phyloP scores from a whole-genome alignment of 2,888 invertebrate genomes.

The Erebia ligea region DNA sequence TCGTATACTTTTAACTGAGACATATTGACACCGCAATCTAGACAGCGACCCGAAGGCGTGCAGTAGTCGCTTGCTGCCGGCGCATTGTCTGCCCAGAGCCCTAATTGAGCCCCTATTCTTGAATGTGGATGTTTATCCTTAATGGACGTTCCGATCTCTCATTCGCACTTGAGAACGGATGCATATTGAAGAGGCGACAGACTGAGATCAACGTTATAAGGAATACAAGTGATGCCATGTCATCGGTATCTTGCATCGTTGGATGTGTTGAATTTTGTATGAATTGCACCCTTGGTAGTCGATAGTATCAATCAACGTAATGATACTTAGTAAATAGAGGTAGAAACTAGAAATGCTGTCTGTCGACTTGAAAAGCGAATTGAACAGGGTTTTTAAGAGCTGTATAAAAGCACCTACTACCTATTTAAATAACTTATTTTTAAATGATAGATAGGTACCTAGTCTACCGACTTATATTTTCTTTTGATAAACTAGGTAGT shows the following conservation, averaged over 20 bases:
- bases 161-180: constrained; percentile 49
- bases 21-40: no score
- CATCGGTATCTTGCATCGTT: constrained; percentile 37
- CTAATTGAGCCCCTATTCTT: constrained; percentile 58
- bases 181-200: constrained; percentile 44
- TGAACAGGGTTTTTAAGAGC: no score
- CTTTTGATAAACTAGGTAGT: no score
- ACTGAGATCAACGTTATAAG: constrained; percentile 48
- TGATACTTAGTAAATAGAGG: not conserved
- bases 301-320: not conserved
- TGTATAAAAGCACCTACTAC: no score
- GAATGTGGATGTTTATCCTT: constrained; percentile 47
- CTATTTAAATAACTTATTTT: no score
- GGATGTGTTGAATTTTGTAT: constrained; percentile 21
- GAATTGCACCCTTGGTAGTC: constrained; percentile 4
- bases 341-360: no score
- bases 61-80: not conserved
- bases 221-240: constrained; percentile 45
- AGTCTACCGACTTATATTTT: no score
- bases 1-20: no score
- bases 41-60: no score
- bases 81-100: constrained; percentile 31
- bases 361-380: no score
- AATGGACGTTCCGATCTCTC: constrained; percentile 50
- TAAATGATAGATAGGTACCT: no score